These are phyloP conservation scores for Chaetodon trifasciatus DNA, from an alignment of 2,797 vertebrate genomes.

Conservation along the genomic window DNA sequence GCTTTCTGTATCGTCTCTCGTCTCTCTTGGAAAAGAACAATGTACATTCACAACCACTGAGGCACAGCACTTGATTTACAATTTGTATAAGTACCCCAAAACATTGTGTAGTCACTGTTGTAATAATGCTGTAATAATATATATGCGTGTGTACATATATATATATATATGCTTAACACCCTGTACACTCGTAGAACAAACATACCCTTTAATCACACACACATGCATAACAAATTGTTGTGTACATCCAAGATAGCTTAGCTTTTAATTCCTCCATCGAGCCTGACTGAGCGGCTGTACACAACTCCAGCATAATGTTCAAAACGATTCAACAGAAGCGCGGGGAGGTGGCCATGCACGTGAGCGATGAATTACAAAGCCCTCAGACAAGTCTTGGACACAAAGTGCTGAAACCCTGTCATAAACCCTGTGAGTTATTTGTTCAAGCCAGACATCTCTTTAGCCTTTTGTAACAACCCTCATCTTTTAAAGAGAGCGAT, in stretches of 20 bases:
- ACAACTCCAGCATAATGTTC: conserved; percentile 66
- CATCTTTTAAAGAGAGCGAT: conserved; percentile 37
- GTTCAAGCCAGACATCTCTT: conserved; percentile 37
- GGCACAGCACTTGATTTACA: conserved; percentile 83
- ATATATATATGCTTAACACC: conserved; percentile 56
- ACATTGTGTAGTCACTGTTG: conserved; percentile 69
- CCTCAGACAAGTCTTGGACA: conserved; percentile 50
- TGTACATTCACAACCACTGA: conserved; percentile 85
- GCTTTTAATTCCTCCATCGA: conserved; percentile 31
- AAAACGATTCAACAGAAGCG: conserved; percentile 54
- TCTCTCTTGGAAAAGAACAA: conserved; percentile 72
- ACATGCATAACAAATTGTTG: conserved; percentile 79
- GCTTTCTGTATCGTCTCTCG: conserved; percentile 51
- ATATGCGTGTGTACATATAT: conserved; percentile 53
- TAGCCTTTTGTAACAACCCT: conserved; percentile 45
- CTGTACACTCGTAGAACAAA: conserved; percentile 74
- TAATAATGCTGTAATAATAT: conserved; percentile 70
- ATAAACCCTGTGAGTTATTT: conserved; percentile 56
- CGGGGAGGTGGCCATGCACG: conserved; percentile 73
- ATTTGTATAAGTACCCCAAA: conserved; percentile 77
- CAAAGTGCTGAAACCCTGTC: conserved; percentile 64
- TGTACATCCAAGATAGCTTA: conserved; percentile 71
- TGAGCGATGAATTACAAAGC: conserved; percentile 59
- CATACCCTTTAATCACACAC: conserved; percentile 64
- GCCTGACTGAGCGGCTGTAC: conserved; percentile 47